Conservation (phyloP, 2,797 vertebrate species). For the Xerus rutilus region DNA sequence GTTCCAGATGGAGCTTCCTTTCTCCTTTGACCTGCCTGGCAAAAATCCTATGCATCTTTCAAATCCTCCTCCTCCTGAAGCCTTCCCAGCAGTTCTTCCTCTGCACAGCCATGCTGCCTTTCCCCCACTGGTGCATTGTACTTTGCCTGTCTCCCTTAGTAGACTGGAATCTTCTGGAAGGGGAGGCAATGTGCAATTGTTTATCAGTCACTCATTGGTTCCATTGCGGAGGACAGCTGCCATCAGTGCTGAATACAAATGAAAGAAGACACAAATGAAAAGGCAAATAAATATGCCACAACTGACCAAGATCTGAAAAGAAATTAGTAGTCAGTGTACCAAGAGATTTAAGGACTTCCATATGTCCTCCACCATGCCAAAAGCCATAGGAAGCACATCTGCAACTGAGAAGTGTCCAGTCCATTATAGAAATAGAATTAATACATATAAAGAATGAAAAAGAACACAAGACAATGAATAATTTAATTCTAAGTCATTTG, state of each 20-base stretch:
- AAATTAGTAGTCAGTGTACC: neutral
- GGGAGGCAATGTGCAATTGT: neutral
- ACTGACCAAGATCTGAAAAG: neutral
- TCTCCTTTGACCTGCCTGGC: neutral
- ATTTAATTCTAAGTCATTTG: neutral
- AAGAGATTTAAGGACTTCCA: neutral
- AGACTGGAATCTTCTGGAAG: neutral
- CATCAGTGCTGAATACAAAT: neutral
- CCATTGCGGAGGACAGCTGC: too few relatives aligned
- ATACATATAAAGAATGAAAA: neutral
- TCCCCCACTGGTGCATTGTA: neutral
- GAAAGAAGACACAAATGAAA: neutral
- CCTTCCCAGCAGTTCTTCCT: neutral
- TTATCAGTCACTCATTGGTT: neutral
- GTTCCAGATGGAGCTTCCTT: neutral
- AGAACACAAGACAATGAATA: neutral
- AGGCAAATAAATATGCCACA: neutral
- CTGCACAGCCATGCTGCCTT: neutral
- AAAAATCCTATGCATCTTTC: neutral
- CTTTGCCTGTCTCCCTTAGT: neutral
- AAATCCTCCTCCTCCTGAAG: neutral
- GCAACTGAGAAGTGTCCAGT: neutral
- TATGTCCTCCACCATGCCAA: neutral
- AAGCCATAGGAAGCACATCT: neutral
- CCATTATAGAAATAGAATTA: neutral